These are phyloP conservation scores for Corythornis madagascariensis DNA, from an alignment of 2,113 vertebrate species.

Conservation along the genomic window DNA sequence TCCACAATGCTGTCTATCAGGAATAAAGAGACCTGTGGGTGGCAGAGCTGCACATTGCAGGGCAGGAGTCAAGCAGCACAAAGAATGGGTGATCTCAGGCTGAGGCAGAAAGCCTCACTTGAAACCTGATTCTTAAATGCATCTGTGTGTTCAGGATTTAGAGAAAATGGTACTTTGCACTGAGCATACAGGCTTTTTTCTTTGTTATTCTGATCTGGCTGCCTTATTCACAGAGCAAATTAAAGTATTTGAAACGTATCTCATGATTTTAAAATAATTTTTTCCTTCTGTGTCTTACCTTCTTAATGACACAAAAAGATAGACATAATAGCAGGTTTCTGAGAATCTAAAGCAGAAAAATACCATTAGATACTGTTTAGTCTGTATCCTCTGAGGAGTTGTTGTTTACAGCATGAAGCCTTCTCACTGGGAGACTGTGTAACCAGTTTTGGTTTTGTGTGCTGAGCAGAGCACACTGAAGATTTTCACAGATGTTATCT, in stretches of 20 bases:
- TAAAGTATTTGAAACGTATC: not conserved
- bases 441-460: not conserved
- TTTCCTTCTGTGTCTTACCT: not conserved
- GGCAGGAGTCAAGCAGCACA: not conserved
- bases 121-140: not conserved
- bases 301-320: not conserved
- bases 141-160: not conserved
- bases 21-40: not conserved
- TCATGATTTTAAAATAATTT: not conserved
- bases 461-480: not conserved
- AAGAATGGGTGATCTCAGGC: not conserved
- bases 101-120: not conserved
- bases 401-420: accelerated
- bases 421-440: not conserved
- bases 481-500: not conserved
- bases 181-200: not conserved
- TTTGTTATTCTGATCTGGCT: not conserved
- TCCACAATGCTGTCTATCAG: not conserved
- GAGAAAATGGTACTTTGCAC: not conserved
- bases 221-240: not conserved
- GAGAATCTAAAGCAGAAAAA: not conserved
- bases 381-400: not conserved
- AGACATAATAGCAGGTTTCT: not conserved
- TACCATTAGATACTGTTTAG: not conserved
- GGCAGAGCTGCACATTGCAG: slow-evolving; percentile 30